Conservation (phyloP, 2,113 vertebrate species). For the Bucco capensis region DNA sequence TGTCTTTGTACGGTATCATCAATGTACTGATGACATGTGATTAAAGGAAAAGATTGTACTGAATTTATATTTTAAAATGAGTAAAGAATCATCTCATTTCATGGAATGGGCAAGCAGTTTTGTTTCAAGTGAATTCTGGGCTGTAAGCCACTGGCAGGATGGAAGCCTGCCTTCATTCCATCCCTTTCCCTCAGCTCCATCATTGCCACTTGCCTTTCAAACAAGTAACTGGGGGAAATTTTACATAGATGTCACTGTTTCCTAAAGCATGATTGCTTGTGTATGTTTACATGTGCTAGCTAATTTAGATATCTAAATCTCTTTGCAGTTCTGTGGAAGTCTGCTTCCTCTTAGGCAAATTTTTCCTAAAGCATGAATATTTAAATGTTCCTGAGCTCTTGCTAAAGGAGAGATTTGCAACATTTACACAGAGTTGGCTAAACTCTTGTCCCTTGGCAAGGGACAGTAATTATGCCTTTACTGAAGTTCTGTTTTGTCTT, state of each 20-base stretch:
- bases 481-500: neutral
- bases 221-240: neutral
- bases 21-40: neutral
- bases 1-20: rapidly evolving
- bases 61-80: rapidly evolving
- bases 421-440: neutral
- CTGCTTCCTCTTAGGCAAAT: neutral
- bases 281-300: neutral
- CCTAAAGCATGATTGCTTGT: neutral
- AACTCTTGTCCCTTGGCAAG: neutral
- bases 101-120: neutral
- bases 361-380: neutral
- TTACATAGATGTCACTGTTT: neutral
- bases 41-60: rapidly evolving
- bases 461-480: neutral
- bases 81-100: rapidly evolving
- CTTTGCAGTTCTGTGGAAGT: neutral
- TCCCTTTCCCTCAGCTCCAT: neutral
- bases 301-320: neutral
- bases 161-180: neutral
- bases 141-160: neutral
- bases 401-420: neutral
- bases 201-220: neutral
- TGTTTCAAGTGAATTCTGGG: neutral
- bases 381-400: neutral